A percentile compares a stretch with the other conserved stretches of the same genome.
Conservation (phyloP, 2,113 vertebrate genomes). For the Lagopus leucura region DNA sequence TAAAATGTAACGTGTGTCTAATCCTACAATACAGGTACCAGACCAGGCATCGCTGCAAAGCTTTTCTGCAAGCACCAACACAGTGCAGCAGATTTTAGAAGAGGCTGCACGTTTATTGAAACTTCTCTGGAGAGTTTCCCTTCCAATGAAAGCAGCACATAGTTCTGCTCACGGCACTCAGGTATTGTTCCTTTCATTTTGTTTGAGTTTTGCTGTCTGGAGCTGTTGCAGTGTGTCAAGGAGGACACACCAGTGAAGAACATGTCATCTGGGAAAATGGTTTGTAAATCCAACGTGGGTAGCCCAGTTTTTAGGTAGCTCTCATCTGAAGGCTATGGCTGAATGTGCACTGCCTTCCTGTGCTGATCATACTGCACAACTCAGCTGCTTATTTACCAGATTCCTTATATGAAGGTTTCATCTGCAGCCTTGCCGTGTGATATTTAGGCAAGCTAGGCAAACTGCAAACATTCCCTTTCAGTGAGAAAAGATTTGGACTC, state of each 20-base stretch:
- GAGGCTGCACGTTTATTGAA: conserved; percentile 87
- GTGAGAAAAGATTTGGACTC: background rate
- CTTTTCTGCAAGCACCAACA: conserved; percentile 73
- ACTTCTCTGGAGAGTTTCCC: conserved; percentile 90
- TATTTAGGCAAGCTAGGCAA: background rate
- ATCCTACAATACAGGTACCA: conserved; percentile 28
- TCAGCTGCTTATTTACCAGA: background rate
- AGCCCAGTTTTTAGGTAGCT: background rate
- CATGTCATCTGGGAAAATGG: background rate
- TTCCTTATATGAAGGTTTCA: background rate
- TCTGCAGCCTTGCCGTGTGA: background rate
- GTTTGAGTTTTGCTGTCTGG: background rate
- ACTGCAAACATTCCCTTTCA: background rate
- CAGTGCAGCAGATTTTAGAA: conserved; percentile 85
- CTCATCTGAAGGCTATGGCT: background rate
- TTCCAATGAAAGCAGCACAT: conserved; percentile 74
- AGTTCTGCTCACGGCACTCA: conserved; percentile 55
- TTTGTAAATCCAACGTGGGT: background rate
- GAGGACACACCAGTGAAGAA: background rate
- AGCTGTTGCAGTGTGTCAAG: background rate
- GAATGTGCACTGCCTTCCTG: background rate
- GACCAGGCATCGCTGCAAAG: conserved; percentile 65
- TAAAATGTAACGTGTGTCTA: background rate
- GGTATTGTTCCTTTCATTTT: conserved; percentile 39
- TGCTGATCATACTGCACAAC: fast-evolving